Evolutionary conservation across 2,888 invertebrate genomes (phyloP), one percentile per base, ranked within the genome.

Genomic region (Drosophila mettleri): DNA sequence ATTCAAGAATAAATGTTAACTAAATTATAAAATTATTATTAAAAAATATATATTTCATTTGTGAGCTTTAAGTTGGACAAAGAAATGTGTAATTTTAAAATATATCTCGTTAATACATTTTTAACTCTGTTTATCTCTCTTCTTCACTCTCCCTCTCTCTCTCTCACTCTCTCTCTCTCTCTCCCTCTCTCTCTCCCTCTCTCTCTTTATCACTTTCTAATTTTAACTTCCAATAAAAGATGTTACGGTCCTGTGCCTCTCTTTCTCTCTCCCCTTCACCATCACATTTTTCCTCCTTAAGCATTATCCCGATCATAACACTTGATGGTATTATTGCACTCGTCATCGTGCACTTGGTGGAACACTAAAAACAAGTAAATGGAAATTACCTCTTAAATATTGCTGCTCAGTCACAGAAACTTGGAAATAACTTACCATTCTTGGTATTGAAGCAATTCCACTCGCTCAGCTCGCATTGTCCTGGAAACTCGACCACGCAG

Each of bases 391-490:
- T 18, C 5, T 31, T 5, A n/a, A n/a, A 14, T 9, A 14, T 10
- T 12, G 9, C 2, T 20, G n/a, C 7, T 2, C 1, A 3, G 2
- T 45, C 2, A 5, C n/a, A 9, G 0, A 1, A 9, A 10, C 7
- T n/a, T 8, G 5, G 2, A 2, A 0, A 0, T 1, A 7, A 43
- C 80, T 76, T 43, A 87, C 87, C 73, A 29, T 88, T 86, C 43
- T 81, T 78, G 55, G 86, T 83, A 46, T 88, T 85, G 58, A 88
- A 74, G 51, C 87, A 87, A 18, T 87, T 87, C 88, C 88, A 87
- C 49, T 80, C 55, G 53, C 69, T 86, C 22, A 87, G 63, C 58
- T 86, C 71, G 41, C 87, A 87, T 9, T 83, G 83, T 3, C 88
- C 86, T 9, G 75, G 53, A 53, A 87, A 87, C n/a, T 81, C 74